Evolutionary conservation across 2,113 vertebrate species (phyloP).

Genomic region (Prunella fulvescens): DNA sequence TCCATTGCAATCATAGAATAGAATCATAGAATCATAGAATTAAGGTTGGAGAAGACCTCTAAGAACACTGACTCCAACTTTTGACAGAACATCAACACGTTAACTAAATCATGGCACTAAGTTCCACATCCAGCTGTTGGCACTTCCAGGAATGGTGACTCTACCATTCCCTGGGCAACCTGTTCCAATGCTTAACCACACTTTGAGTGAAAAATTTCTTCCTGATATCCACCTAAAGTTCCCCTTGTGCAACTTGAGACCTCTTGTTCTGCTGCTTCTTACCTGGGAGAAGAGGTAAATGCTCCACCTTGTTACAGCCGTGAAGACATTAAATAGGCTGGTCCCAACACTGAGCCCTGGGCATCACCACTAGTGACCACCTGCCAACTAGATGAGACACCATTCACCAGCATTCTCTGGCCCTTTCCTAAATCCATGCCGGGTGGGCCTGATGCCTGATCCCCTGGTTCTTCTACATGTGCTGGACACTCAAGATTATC

Average conservation of each 20-base stretch:
- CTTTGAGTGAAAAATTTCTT: background rate
- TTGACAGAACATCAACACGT: background rate
- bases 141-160: background rate
- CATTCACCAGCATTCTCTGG: background rate
- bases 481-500: background rate
- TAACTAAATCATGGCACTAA: background rate
- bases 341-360: background rate
- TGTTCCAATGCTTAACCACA: background rate
- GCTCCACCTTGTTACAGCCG: rapidly evolving
- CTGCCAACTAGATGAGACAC: background rate
- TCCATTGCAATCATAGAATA: rapidly evolving
- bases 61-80: background rate
- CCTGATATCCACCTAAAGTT: background rate
- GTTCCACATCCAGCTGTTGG: rapidly evolving
- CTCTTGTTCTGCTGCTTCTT: background rate
- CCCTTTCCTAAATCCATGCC: background rate
- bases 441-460: background rate
- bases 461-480: background rate
- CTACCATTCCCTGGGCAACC: too few species aligned
- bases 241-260: background rate
- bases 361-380: background rate
- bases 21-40: background rate
- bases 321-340: background rate
- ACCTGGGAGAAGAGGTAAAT: background rate
- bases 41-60: background rate